phyloP scores from a whole-genome alignment of 1,140 invertebrate species.

The Rhagoletis zephyria region DNA sequence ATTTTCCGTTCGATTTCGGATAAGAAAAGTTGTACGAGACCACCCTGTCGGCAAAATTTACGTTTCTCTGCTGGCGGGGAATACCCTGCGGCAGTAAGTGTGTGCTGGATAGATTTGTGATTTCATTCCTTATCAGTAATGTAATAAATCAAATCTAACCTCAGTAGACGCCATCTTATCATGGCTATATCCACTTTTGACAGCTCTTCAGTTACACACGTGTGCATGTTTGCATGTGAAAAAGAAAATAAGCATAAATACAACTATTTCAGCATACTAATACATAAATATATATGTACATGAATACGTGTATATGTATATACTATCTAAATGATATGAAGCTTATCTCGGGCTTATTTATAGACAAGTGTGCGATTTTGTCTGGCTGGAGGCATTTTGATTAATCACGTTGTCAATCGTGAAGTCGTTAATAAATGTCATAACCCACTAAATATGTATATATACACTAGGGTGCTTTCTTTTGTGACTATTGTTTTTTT shows the following conservation, averaged over 20 bases:
- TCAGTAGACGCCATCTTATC: constrained; percentile 20
- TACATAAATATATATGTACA: background rate
- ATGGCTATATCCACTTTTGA: constrained; percentile 30
- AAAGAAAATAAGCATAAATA: background rate
- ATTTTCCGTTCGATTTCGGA: too few species aligned
- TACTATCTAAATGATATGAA: background rate
- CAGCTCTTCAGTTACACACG: constrained; percentile 14
- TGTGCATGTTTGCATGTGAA: background rate
- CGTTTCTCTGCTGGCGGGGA: too few species aligned
- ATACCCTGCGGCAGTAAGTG: background rate
- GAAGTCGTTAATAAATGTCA: constrained; percentile 29
- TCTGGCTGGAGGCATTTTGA: background rate
- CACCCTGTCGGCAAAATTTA: too few species aligned
- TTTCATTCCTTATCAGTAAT: constrained; percentile 45
- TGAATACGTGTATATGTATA: too few species aligned
- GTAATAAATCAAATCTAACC: constrained; percentile 48
- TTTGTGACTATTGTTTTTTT: too few species aligned
- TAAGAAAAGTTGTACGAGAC: too few species aligned
- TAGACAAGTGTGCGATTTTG: background rate
- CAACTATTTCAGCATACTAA: background rate
- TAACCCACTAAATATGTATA: background rate
- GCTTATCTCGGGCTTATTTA: background rate
- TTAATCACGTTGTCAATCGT: constrained; percentile 44
- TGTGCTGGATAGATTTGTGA: constrained; percentile 7
- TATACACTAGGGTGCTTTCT: background rate